Base-by-base conservation (phyloP, 1,140 invertebrate genomes). In the Onthophagus taurus region DNA sequence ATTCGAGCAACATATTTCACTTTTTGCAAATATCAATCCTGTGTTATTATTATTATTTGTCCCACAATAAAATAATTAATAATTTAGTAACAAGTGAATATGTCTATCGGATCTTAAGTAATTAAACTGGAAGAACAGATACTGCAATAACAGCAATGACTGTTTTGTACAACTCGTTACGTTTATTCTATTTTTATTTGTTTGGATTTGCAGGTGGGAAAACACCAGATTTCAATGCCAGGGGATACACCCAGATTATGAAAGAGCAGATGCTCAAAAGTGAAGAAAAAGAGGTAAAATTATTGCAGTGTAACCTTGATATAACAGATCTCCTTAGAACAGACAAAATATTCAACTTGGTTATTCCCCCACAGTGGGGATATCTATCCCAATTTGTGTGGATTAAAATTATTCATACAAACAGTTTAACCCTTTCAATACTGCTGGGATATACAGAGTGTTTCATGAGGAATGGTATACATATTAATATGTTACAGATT, bases 191-290 rank as follows among this genome's bases (percentile, higher is more conserved):
- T 41, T 19, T 41, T 41, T 13, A 29, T 29, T 19, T 14, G 21
- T 63, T 64, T 72, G 64, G 64, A 53, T 68, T 85, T 91, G 52
- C 76, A 97, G 92, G 94, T 72, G 96, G 94, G 8, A 97, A 97
- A 72, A 99, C 96, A 16, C 96, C 96, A 30, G 94, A 98, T 78
- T 72, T 89, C 48, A 82, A 86, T 45, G 88, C 89, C 6, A 77
- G 95, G 51, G 95, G 90, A 2, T 99, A 92, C 62, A 86, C 85
- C n/a, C 86, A 94, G 63, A 94, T 98, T 72, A 97, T 98, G 91
- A 80, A 82, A 60, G 94, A 98, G 63, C 87, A 95, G 59, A 75
- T 83, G 55, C 72, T 97, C 0, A 79, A 82, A 65, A 83, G 84
- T 49, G 85, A 94, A 75, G 89, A 94, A 73, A 81, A 77, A 53